Evolutionary conservation across 2,113 vertebrate species (phyloP).

Genomic region (Climacteris rufus): DNA sequence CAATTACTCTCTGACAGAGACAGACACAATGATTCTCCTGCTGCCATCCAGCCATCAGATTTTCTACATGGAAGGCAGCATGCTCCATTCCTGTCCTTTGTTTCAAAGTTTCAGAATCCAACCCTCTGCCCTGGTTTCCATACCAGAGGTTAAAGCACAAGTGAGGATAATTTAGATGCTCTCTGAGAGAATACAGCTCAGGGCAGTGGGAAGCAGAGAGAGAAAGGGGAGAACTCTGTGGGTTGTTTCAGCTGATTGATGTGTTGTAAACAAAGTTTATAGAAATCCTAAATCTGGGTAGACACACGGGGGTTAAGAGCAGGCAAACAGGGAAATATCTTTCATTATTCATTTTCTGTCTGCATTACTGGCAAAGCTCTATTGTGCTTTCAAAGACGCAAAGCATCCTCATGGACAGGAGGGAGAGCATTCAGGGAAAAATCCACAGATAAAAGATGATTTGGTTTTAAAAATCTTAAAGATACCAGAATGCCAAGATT

Average conservation of each 20-base stretch:
- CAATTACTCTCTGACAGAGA: no score
- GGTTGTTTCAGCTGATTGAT: not conserved
- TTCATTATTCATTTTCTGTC: not conserved
- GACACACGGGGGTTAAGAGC: not conserved
- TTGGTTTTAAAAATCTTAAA: not conserved
- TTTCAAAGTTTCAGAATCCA: not conserved
- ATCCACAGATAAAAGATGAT: not conserved
- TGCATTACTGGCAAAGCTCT: not conserved
- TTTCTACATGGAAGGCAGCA: not conserved
- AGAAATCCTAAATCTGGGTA: not conserved
- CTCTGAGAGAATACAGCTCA: not conserved
- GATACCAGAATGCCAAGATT: not conserved
- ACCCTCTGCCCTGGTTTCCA: not conserved
- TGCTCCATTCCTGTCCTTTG: not conserved
- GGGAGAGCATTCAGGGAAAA: not conserved
- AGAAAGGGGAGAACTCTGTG: not conserved
- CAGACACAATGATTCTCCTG: accelerated
- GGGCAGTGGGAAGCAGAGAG: not conserved
- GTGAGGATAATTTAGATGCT: not conserved
- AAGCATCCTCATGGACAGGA: not conserved
- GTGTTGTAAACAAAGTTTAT: not conserved
- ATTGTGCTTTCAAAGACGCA: not conserved
- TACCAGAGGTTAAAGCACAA: not conserved
- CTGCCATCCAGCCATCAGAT: not conserved
- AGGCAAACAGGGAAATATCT: not conserved